A percentile compares a stretch with the other conserved stretches of the same genome.
Evolutionary conservation across 92 coral and sea anemone species (phyloP).

Genomic region (Parazoanthus darwini): DNA sequence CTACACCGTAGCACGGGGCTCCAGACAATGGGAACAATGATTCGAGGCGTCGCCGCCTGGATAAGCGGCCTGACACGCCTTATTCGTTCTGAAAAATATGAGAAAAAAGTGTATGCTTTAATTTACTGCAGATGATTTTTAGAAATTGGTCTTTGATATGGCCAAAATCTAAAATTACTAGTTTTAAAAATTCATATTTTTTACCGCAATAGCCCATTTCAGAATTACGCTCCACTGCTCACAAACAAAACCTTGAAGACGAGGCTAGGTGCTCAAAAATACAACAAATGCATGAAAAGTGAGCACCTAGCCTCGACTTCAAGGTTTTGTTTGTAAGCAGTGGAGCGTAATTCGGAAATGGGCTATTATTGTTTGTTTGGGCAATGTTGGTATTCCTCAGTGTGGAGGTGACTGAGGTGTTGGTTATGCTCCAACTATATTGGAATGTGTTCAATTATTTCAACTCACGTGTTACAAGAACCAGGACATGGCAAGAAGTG

Average conservation of each 20-base stretch:
- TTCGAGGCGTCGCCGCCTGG: constrained; percentile 11
- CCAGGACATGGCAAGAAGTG: neutral
- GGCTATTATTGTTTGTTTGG: neutral
- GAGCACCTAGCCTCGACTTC: no score
- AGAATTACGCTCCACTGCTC: no score
- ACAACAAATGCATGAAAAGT: no score
- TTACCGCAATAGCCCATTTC: no score
- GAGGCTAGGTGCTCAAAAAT: no score
- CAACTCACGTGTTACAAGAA: neutral
- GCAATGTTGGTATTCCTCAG: no score
- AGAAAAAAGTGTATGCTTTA: neutral
- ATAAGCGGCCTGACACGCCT: neutral
- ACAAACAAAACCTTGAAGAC: no score
- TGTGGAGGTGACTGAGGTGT: neutral
- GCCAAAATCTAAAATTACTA: neutral
- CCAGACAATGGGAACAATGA: constrained; percentile 4
- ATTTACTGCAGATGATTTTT: neutral
- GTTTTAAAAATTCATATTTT: no score
- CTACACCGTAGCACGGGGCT: constrained; percentile 4
- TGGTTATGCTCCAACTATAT: neutral
- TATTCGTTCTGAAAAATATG: constrained; percentile 17
- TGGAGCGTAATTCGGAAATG: no score
- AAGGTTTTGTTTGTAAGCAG: no score
- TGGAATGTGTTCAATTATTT: neutral
- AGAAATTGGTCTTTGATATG: neutral